These are phyloP conservation scores for Auanema sp. DNA, from an alignment of 2,888 invertebrate genomes.

Conservation along the genomic window DNA sequence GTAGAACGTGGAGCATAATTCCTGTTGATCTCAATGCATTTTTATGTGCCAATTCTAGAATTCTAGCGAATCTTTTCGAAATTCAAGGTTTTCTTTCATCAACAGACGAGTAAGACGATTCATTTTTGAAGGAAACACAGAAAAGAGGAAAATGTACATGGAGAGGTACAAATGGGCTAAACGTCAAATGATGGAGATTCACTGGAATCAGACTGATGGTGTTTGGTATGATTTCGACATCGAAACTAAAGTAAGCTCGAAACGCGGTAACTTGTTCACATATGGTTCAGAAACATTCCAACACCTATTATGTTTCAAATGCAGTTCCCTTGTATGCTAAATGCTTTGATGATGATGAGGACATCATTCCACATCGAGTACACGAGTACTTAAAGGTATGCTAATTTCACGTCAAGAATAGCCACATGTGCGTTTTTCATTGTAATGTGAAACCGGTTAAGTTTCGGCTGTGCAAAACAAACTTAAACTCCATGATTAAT, in stretches of 20 bases:
- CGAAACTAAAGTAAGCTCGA: slow-evolving; percentile 37
- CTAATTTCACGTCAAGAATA: background rate
- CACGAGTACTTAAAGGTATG: slow-evolving; percentile 61
- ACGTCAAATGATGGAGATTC: slow-evolving; percentile 72
- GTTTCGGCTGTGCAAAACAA: background rate
- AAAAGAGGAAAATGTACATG: slow-evolving; percentile 53
- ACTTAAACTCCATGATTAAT: too few relatives aligned
- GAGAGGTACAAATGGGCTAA: slow-evolving; percentile 59
- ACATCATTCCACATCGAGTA: slow-evolving; percentile 53
- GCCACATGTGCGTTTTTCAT: background rate
- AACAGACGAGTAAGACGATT: background rate
- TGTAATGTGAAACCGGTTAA: background rate
- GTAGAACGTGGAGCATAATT: slow-evolving; percentile 71
- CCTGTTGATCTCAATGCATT: slow-evolving; percentile 84
- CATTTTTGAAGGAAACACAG: slow-evolving; percentile 47
- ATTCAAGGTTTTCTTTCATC: slow-evolving; percentile 56
- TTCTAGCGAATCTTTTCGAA: slow-evolving; percentile 72
- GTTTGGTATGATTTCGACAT: slow-evolving; percentile 66
- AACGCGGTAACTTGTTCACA: background rate
- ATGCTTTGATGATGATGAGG: slow-evolving; percentile 63
- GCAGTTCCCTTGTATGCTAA: slow-evolving; percentile 65
- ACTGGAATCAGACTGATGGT: slow-evolving; percentile 79
- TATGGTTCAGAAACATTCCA: slow-evolving; percentile 46
- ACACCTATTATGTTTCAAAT: slow-evolving; percentile 65
- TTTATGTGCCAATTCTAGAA: slow-evolving; percentile 72